Base-by-base conservation (phyloP, 2,797 vertebrate species). In the Lagocephalus sceleratus region DNA sequence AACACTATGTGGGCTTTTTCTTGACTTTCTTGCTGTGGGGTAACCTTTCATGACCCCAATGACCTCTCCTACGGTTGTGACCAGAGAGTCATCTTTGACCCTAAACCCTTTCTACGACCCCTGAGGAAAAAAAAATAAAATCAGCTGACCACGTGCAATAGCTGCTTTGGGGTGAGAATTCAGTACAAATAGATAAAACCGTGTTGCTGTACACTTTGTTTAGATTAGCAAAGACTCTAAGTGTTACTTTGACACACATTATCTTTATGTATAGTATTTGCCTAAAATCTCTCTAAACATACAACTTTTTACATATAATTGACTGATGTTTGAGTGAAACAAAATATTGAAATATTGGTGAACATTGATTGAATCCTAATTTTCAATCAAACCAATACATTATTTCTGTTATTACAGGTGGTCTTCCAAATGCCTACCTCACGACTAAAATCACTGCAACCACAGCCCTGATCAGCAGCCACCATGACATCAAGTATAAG, bases 401-500 rank as follows among this genome's bases (percentile, higher is more conserved):
- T 49, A 14, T 10, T 55, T 51, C 42, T 71, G 6, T 71, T 42
- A 38, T 32, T 61, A 10, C 85, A 88, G 91, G 90, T 89, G 91
- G 85, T 89, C 87, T 86, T 94, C 94, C 94, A 94, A 94, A 97
- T 98, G 95, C 94, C 95, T 97, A 93, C 94, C 93, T 93, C 91
- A 94, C 93, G 94, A 90, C 88, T 94, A 90, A 95, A 76, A 86
- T 84, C 92, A 91, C 92, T 94, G 90, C 93, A 92, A 90, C 93
- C 90, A 90, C 93, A 93, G 92, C 92, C 93, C 91, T 98, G 94
- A 98, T 92, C 87, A 85, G 65, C 86, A 90, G 87, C 89, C 93
- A 97, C 91, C 92, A 99, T 98, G 97, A 98, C 94, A 94, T 97
- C 95, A 72, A 95, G 94, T 90, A 91, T 94, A 86, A 96, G 95